phyloP scores from a whole-genome alignment of 1,140 invertebrate species.

The Planococcus citri region DNA sequence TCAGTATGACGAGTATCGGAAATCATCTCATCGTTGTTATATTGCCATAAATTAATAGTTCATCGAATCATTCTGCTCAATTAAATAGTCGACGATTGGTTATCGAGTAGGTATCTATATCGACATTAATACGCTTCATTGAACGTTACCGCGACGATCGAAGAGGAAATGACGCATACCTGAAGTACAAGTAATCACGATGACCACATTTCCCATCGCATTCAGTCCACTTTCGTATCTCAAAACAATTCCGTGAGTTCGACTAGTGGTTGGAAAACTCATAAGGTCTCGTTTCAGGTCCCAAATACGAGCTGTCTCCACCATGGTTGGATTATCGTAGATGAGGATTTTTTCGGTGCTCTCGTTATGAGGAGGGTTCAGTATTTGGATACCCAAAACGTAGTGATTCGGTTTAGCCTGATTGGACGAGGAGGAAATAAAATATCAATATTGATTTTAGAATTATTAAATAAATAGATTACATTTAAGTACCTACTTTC shows the following conservation, averaged over 20 bases:
- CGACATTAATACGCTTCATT: too few relatives aligned
- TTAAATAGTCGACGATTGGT: too few relatives aligned
- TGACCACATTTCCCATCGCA: slow-evolving; percentile 64
- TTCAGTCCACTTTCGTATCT: slow-evolving; percentile 66
- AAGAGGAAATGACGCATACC: slow-evolving; percentile 26
- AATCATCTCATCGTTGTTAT: too few relatives aligned
- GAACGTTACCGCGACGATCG: too few relatives aligned
- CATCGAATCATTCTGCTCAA: too few relatives aligned
- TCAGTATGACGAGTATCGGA: too few relatives aligned
- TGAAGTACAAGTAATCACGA: slow-evolving; percentile 50
- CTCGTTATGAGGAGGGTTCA: slow-evolving; percentile 77
- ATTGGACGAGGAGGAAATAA: too few relatives aligned
- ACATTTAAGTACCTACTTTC: slow-evolving; percentile 47
- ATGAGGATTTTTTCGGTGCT: slow-evolving; percentile 70
- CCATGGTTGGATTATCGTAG: slow-evolving; percentile 46
- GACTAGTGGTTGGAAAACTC: slow-evolving; percentile 75
- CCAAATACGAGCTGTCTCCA: slow-evolving; percentile 52
- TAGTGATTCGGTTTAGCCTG: slow-evolving; percentile 32
- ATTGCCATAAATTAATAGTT: too few relatives aligned
- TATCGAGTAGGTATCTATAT: too few relatives aligned
- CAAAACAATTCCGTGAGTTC: slow-evolving; percentile 65
- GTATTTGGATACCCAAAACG: slow-evolving; percentile 63
- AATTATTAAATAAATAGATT: slow-evolving; percentile 27
- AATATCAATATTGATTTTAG: too few relatives aligned
- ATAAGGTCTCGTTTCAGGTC: slow-evolving; percentile 64